A percentile compares a stretch with the other conserved stretches of the same genome.
Evolutionary conservation across 2,797 vertebrate species (phyloP).

Genomic region (Danio albolineatus): DNA sequence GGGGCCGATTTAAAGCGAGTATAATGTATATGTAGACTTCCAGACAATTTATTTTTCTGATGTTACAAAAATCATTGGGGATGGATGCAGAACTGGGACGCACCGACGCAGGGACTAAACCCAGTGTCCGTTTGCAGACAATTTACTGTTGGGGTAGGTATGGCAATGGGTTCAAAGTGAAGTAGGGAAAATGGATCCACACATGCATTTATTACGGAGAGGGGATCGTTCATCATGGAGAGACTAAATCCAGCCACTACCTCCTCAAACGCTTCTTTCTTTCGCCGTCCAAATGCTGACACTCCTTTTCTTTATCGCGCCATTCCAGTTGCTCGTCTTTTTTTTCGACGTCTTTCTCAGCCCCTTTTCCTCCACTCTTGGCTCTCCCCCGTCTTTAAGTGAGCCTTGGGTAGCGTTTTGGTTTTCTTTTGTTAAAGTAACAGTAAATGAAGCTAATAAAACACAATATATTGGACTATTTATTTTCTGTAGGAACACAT

Average conservation of each 20-base stretch:
- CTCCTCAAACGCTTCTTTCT: constrained; percentile 36
- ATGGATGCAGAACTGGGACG: constrained; percentile 44
- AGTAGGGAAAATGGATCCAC: constrained; percentile 15
- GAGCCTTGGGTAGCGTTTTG: constrained; percentile 45
- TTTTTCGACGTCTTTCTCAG: constrained; percentile 3
- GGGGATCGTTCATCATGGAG: constrained; percentile 38
- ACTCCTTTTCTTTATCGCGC: constrained; percentile 37
- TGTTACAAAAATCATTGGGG: constrained; percentile 40
- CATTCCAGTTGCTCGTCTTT: constrained; percentile 23
- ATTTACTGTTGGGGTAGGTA: constrained; percentile 51
- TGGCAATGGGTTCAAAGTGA: constrained; percentile 40
- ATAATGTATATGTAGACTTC: constrained; percentile 58
- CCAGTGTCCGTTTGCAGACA: constrained; percentile 51
- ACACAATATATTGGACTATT: constrained; percentile 61
- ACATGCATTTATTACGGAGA: constrained; percentile 43
- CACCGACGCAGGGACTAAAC: constrained; percentile 41
- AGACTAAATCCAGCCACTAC: constrained; percentile 44
- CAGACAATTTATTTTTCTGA: constrained; percentile 60
- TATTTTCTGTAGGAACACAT: constrained; percentile 64
- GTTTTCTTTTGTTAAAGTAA: constrained; percentile 56
- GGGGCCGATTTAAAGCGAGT: constrained; percentile 54
- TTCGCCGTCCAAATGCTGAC: constrained; percentile 33
- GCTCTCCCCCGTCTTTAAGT: constrained; percentile 31
- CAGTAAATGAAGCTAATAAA: constrained; percentile 63
- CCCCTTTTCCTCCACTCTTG: constrained; percentile 13